A percentile compares a stretch with the other conserved stretches of the same genome.
Evolutionary conservation across 2,113 vertebrate species (phyloP).

Genomic region (Paradoxurus hermaphroditus): DNA sequence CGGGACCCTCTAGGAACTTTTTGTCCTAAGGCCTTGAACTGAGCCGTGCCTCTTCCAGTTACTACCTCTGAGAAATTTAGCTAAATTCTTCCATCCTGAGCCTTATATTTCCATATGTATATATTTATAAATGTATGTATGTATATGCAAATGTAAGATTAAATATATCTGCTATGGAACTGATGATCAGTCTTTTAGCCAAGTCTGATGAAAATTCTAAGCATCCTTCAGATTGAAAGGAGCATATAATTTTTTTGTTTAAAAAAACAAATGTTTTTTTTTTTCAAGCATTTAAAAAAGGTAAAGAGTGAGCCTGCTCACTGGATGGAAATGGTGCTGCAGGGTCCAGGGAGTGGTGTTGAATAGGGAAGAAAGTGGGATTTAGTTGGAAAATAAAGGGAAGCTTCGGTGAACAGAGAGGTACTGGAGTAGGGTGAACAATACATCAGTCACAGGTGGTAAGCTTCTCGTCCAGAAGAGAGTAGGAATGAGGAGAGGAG

Average conservation of each 20-base stretch:
- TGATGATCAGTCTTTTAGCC: neutral
- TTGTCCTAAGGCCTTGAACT: neutral
- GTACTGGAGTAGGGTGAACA: neutral
- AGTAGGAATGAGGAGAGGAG: neutral
- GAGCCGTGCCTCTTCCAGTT: neutral
- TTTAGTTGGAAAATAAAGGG: neutral
- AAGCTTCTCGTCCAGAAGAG: neutral
- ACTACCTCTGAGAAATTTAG: neutral
- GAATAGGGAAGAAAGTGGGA: neutral
- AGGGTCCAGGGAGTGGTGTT: neutral
- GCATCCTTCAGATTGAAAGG: neutral
- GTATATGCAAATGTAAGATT: neutral
- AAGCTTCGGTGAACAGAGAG: neutral
- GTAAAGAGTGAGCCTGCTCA: neutral
- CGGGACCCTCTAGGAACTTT: neutral
- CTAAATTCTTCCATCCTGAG: neutral
- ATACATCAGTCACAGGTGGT: neutral
- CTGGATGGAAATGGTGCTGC: neutral
- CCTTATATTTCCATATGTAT: neutral
- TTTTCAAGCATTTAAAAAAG: too few species aligned
- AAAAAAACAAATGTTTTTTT: too few species aligned
- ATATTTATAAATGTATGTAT: neutral
- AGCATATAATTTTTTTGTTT: neutral
- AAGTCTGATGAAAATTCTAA: neutral
- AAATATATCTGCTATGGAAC: neutral